Base-by-base conservation (phyloP, 2,888 invertebrate genomes). In the Hirtodrosophila cameraria region DNA sequence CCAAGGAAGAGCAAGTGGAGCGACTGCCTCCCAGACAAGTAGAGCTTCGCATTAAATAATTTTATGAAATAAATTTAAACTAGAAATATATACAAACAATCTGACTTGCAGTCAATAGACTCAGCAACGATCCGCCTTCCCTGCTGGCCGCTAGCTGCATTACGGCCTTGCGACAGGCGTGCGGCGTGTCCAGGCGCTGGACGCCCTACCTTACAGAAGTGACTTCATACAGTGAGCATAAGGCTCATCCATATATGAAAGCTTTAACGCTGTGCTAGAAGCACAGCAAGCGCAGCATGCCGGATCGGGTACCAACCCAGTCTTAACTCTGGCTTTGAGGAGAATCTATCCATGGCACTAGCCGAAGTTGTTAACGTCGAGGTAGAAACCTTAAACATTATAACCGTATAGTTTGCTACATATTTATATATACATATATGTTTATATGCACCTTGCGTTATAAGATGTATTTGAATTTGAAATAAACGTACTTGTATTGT, bases 81-180 rank as follows among this genome's bases (percentile, higher is more conserved):
- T n/a, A n/a, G n/a, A n/a, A n/a, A n/a, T n/a, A 20, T 18, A 18
- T 18, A 6, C 11, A 7, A 9, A n/a, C n/a, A 18, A n/a, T n/a
- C 16, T 9, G 12, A 20, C 52, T 89, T 89, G 28, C 69, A 93
- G 93, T 92, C 80, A 74, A 90, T 25, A 90, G 90, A 59, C 91
- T 92, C 70, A 89, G 91, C 70, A 92, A 92, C 69, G 86, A 88
- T 25, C 78, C 85, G 7, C 92, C 93, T 3, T 93, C 93, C 0
- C 73, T 91, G 50, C 72, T 93, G 41, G 93, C 92, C 2, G 92
- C 93, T 1, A 90, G 92, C 15, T 91, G 93, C 49, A 90, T 93
- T 64, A 91, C 92, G 11, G 90, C 91, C 5, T 91, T 92, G 38
- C 88, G 93, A 49, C 79, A 88, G 13, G 64, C 90, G 15, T 71